These are phyloP conservation scores for Mechanitis mazaeus DNA, from an alignment of 2,888 invertebrate genomes.

Conservation along the genomic window DNA sequence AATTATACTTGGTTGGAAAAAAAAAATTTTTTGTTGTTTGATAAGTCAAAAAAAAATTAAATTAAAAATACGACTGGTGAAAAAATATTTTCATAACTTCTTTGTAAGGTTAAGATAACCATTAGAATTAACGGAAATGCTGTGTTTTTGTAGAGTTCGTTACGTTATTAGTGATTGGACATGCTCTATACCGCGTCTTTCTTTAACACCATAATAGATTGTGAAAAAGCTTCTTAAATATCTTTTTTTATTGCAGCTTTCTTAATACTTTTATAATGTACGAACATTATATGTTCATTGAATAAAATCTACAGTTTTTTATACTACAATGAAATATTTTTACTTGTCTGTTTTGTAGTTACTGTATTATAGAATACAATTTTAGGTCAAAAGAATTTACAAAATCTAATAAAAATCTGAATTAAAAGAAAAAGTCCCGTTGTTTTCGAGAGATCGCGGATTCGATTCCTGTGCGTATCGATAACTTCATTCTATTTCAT, in stretches of 20 bases:
- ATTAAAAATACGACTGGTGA: too few species aligned
- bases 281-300: neutral
- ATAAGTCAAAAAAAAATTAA: too few species aligned
- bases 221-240: constrained; percentile 8
- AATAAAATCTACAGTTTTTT: neutral
- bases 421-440: too few species aligned
- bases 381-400: too few species aligned
- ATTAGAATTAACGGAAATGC: constrained; percentile 43
- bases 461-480: too few species aligned
- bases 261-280: neutral
- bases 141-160: constrained; percentile 48
- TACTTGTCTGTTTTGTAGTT: constrained; percentile 1
- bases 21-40: too few species aligned
- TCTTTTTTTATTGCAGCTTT: neutral
- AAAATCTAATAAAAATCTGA: too few species aligned
- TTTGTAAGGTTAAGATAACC: constrained; percentile 35
- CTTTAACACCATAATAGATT: constrained; percentile 22
- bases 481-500: too few species aligned
- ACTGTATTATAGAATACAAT: too few species aligned
- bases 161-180: constrained; percentile 41
- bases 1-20: too few species aligned
- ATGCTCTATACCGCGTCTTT: constrained; percentile 18
- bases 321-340: too few species aligned
- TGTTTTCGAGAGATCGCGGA: too few species aligned
- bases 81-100: neutral